These are phyloP conservation scores for Hyperopisus bebe DNA, from an alignment of 2,113 vertebrate species.

Conservation along the genomic window DNA sequence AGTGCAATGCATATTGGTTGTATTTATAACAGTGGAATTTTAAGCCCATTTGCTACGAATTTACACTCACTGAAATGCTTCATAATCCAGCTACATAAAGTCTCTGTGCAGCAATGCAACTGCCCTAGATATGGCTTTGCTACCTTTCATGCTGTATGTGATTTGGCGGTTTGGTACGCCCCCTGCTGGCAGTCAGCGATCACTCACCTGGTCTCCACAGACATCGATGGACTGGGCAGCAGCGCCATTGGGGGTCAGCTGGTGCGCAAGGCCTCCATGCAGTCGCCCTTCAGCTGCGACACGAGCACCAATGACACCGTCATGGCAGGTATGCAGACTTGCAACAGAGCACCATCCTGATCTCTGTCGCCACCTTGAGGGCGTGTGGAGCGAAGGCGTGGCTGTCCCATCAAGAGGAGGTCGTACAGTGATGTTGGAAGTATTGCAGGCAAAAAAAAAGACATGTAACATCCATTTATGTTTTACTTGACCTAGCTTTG, in stretches of 20 bases:
- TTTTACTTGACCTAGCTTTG: not conserved
- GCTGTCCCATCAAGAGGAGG: not conserved
- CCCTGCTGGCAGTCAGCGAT: not conserved
- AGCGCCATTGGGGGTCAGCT: conserved; percentile 86
- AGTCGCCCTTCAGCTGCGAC: conserved; percentile 70
- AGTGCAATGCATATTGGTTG: not conserved
- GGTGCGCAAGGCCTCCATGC: conserved; percentile 69
- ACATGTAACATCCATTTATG: not conserved
- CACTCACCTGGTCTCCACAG: conserved; percentile 50
- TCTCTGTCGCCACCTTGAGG: not conserved
- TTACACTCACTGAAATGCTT: not conserved
- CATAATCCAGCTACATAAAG: not conserved
- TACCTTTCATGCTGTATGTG: not conserved
- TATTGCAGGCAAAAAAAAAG: not conserved
- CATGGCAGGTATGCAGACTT: conserved; percentile 71
- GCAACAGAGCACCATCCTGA: not conserved
- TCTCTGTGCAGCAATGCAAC: not conserved
- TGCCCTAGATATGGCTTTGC: not conserved
- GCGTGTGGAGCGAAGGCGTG: not conserved
- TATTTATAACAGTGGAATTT: not conserved
- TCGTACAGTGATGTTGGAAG: not conserved
- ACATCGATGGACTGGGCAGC: conserved; percentile 91
- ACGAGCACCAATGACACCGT: conserved; percentile 62
- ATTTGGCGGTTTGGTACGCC: not conserved
- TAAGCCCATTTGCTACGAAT: not conserved